These are phyloP conservation scores for Octodon degus DNA, from an alignment of 2,113 vertebrate species.

Conservation along the genomic window DNA sequence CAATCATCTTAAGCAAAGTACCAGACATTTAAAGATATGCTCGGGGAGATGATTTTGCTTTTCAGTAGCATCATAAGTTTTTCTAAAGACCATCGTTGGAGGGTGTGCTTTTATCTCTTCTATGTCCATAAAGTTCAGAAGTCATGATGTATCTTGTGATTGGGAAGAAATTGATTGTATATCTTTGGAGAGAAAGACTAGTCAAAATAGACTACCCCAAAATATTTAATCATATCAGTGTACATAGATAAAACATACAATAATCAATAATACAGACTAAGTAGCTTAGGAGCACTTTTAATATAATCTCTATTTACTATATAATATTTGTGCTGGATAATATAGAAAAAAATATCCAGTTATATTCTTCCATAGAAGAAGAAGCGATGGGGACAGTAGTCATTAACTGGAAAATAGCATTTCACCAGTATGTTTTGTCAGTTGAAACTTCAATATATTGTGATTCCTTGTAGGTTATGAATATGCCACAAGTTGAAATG, in stretches of 20 bases:
- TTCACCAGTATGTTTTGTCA: constrained; percentile 4
- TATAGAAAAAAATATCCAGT: background rate
- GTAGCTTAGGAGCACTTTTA: background rate
- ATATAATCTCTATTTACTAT: background rate
- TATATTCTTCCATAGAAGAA: background rate
- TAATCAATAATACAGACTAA: background rate
- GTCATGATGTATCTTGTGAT: constrained; percentile 4
- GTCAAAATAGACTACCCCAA: background rate
- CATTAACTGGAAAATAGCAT: background rate
- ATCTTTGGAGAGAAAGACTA: background rate
- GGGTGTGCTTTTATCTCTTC: background rate
- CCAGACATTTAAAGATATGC: constrained; percentile 51
- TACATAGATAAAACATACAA: background rate
- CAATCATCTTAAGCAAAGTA: constrained; percentile 29
- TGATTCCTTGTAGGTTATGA: constrained; percentile 3
- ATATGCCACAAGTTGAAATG: background rate
- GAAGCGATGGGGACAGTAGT: background rate
- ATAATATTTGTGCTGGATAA: background rate
- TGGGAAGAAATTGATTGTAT: background rate
- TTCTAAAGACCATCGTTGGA: constrained; percentile 35
- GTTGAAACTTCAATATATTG: background rate
- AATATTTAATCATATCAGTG: constrained; percentile 17
- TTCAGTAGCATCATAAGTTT: background rate
- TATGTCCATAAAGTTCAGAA: constrained; percentile 31
- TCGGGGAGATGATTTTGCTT: background rate